A percentile compares a stretch with the other conserved stretches of the same genome.
Conservation (phyloP, 2,888 invertebrate species). For the Dicyrtoma fusca region DNA sequence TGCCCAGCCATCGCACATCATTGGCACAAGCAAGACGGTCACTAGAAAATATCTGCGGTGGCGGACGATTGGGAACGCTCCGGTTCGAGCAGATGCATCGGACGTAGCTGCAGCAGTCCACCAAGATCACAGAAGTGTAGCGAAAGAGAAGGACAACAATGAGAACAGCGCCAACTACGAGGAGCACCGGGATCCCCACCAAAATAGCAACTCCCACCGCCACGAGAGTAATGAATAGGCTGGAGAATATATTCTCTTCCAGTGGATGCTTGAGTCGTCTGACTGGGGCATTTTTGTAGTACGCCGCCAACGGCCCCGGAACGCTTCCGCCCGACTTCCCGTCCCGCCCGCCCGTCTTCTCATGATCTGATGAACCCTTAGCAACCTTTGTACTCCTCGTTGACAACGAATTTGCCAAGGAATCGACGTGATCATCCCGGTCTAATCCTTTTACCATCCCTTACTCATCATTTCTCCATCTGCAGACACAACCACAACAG, state of each 20-base stretch:
- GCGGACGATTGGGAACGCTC: conserved; percentile 45
- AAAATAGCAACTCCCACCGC: conserved; percentile 60
- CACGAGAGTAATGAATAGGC: conserved; percentile 59
- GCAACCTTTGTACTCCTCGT: conserved; percentile 31
- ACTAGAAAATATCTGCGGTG: conserved; percentile 46
- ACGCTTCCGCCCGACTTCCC: neutral
- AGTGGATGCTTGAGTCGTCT: conserved; percentile 60
- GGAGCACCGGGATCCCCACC: conserved; percentile 61
- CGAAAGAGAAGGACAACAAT: conserved; percentile 60
- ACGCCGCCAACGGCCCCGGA: conserved; percentile 30
- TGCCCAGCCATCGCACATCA: conserved; percentile 62
- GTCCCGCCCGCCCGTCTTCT: neutral
- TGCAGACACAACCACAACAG: neutral
- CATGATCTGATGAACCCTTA: conserved; percentile 1
- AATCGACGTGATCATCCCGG: conserved; percentile 42
- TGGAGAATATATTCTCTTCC: conserved; percentile 60
- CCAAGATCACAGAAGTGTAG: conserved; percentile 57
- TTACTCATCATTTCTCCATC: conserved; percentile 32
- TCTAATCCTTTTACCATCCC: conserved; percentile 37
- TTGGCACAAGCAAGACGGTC: conserved; percentile 59
- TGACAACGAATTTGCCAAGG: conserved; percentile 31
- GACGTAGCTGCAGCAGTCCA: conserved; percentile 58
- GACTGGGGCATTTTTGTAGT: conserved; percentile 60
- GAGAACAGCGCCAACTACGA: conserved; percentile 53
- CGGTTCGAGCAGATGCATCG: conserved; percentile 58